phyloP scores from a whole-genome alignment of 2,797 vertebrate genomes.

The Melanogrammus aeglefinus region DNA sequence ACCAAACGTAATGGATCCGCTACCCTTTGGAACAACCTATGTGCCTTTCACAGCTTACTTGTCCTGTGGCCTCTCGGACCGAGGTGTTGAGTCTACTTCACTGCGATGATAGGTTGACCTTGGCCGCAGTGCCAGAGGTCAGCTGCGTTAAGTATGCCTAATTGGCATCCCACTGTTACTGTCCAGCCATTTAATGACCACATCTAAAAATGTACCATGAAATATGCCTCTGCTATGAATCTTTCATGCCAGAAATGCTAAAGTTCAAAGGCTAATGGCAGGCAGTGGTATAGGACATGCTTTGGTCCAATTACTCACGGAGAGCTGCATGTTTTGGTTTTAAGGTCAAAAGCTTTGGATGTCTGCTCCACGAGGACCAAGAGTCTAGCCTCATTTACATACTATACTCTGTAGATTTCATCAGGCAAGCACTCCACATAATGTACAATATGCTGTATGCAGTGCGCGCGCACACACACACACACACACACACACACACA shows the following conservation, averaged over 20 bases:
- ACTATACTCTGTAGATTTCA: background rate
- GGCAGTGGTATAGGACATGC: constrained; percentile 52
- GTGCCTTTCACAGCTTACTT: background rate
- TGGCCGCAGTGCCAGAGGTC: constrained; percentile 20
- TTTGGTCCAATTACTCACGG: constrained; percentile 58
- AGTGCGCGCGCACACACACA: background rate
- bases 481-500: background rate
- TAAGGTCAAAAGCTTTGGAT: constrained; percentile 39
- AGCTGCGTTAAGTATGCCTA: constrained; percentile 54
- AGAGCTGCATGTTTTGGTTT: constrained; percentile 37
- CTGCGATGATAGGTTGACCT: constrained; percentile 27
- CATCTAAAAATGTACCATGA: constrained; percentile 52
- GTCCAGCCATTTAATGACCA: constrained; percentile 63
- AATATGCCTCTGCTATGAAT: constrained; percentile 62
- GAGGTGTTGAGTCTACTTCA: background rate
- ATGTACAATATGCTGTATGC: background rate
- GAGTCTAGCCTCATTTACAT: background rate
- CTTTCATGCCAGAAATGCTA: constrained; percentile 68
- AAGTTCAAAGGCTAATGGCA: constrained; percentile 71
- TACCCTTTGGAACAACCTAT: background rate
- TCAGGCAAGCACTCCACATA: background rate
- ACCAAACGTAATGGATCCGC: background rate
- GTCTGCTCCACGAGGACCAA: constrained; percentile 8
- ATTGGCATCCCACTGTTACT: constrained; percentile 73
- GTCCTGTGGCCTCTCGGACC: constrained; percentile 10